A percentile compares a stretch with the other conserved stretches of the same genome.
These are phyloP conservation scores for Carassius auratus DNA, from an alignment of 2,113 vertebrate species.

Conservation along the genomic window DNA sequence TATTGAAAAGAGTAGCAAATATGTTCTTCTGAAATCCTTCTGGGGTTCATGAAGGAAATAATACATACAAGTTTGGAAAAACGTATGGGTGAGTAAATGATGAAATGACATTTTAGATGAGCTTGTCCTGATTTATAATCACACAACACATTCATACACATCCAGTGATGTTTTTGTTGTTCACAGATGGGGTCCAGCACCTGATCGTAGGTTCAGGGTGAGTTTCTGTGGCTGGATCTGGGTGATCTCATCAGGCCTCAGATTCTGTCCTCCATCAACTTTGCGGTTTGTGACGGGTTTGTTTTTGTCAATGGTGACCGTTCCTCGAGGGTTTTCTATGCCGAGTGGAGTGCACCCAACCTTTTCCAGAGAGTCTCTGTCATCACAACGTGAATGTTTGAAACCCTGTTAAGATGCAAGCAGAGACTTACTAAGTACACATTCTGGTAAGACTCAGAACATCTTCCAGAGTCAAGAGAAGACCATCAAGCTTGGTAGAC, in stretches of 20 bases:
- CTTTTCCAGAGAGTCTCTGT: constrained; percentile 82
- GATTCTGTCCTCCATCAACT: constrained; percentile 78
- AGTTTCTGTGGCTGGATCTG: constrained; percentile 96
- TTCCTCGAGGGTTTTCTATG: constrained; percentile 88
- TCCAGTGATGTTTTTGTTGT: background rate
- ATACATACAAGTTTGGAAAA: background rate
- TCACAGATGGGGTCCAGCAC: constrained; percentile 66
- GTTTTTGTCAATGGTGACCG: constrained; percentile 69
- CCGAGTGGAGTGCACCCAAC: constrained; percentile 77
- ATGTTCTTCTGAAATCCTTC: background rate
- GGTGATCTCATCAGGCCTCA: constrained; percentile 86
- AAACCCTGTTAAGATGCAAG: constrained; percentile 69
- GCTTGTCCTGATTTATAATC: background rate
- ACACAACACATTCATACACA: background rate
- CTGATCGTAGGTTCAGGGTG: constrained; percentile 83
- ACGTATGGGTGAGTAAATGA: background rate
- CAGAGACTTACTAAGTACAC: background rate
- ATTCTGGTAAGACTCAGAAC: background rate
- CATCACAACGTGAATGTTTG: constrained; percentile 92
- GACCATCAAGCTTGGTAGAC: background rate
- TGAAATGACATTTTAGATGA: no score
- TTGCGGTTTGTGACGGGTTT: constrained; percentile 86
- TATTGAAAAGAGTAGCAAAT: no score
- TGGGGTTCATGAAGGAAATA: background rate
- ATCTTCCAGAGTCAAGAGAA: background rate